Base-by-base conservation (phyloP, 2,113 vertebrate species). In the Gambusia holbrooki region DNA sequence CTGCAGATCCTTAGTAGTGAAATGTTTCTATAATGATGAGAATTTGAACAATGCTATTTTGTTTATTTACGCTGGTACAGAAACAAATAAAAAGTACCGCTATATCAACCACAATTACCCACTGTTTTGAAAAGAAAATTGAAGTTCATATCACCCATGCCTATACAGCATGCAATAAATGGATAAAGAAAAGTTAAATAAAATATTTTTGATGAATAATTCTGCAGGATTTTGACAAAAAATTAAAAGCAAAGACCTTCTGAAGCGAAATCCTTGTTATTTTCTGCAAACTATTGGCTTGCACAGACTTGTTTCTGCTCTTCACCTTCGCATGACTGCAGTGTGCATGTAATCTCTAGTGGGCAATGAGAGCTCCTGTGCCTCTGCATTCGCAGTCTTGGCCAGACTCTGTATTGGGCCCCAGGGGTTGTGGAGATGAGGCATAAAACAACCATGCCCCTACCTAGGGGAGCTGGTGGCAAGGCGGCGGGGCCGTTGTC, bases 361-460 rank as follows among this genome's bases (percentile, higher is more conserved):
- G 88, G 82, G 87, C 89, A 28, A 74, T 85, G 86, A 90, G 83
- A 33, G 27, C 79, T 81, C 77, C 80, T 81, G 84, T 77, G 80
- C 74, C 69, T 84, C 74, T 85, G 73, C 89, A 87, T 88, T 90
- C 70, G 63, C 82, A 88, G 86, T 88, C 89, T 86, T 79, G 91
- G 86, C 88, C 90, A 87, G 89, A 70, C 78, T 92, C 77, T 78
- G 82, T 88, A 92, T 90, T 77, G 85, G 87, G 82, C 90, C 88
- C 89, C 80, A 80, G 90, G 91, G 92, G 87, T 85, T 79, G 90
- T 54, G 77, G 85, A 90, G 88, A 92, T 90, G 90, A 90, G 91
- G 90, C 89, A 93, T 90, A 93, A 90, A 93, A 91, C 91, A 90
- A 90, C 85, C 90, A 84, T 91, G 86, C 90, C 84, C 90, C 90